A percentile compares a stretch with the other conserved stretches of the same genome.
These are phyloP conservation scores for Euschistus heros DNA, from an alignment of 1,140 invertebrate species.

Conservation along the genomic window DNA sequence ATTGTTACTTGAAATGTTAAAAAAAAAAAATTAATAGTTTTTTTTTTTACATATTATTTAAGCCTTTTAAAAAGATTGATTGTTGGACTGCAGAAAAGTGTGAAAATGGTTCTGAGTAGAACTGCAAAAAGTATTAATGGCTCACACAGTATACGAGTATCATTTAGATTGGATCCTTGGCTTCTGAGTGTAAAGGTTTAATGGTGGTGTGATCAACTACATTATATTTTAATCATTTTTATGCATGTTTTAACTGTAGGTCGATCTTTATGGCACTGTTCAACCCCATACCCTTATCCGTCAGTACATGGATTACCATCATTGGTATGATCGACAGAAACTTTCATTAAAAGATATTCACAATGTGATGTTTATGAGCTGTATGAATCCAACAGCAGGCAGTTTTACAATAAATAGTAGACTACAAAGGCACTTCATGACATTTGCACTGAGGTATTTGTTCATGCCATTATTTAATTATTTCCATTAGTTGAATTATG, in stretches of 20 bases:
- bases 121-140: no score
- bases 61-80: no score
- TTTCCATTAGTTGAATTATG: no score
- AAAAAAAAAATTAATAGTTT: no score
- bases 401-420: slow-evolving; percentile 88
- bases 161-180: no score
- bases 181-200: no score
- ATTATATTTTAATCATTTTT: background rate
- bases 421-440: slow-evolving; percentile 84
- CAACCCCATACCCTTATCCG: slow-evolving; percentile 89
- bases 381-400: slow-evolving; percentile 94
- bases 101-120: no score
- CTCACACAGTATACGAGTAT: no score
- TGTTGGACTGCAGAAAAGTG: no score
- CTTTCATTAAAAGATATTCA: slow-evolving; percentile 83
- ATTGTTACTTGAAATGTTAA: no score
- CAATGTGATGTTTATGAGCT: slow-evolving; percentile 86
- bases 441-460: slow-evolving; percentile 70
- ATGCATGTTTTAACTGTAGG: slow-evolving; percentile 39
- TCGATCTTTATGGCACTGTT: slow-evolving; percentile 88
- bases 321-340: slow-evolving; percentile 85
- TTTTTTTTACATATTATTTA: no score
- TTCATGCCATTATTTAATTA: no score
- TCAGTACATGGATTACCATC: slow-evolving; percentile 88
- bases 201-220: background rate